Base-by-base conservation (phyloP, 2,888 invertebrate genomes). In the Sepiola atlantica region DNA sequence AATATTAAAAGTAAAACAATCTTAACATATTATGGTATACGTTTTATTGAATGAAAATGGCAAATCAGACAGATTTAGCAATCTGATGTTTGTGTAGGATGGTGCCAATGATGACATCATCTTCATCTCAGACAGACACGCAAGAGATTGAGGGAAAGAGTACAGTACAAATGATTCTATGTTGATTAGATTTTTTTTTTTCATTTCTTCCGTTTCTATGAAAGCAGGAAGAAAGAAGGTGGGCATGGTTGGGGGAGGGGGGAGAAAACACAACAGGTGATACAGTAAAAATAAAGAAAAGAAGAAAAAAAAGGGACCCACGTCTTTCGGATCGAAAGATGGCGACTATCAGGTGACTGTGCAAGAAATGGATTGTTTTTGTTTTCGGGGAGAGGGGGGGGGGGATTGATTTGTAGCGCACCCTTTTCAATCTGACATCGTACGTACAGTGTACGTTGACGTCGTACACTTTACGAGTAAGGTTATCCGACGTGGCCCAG, bases 71-170 rank as follows among this genome's bases (percentile, higher is more conserved):
- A 32, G 16, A 32, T 1, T 77, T 4, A 10, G 77, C n/a, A 77
- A 32, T 32, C 77, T 77, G 57, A 3, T 57, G 77, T 28, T 77
- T 45, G 45, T 45, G 45, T 45, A 45, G 45, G 77, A 77, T 77
- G 77, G n/a, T 77, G n/a, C 77, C 77, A 32, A 77, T 77, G 77
- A 77, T 77, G 77, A 77, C 77, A 77, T 77, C 77, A 77, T 77
- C 77, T 12, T 32, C 45, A 45, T 45, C 45, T 45, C 21, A 32
- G 77, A 77, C 77, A 77, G n/a, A 32, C 77, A 32, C 77, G 32
- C 21, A 28, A 1, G 10, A 20, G 21, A 61, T 10, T 2, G 10
- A 18, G 77, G 8, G 21, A 14, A 16, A 4, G 14, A 18, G n/a
- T n/a, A n/a, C n/a, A n/a, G 14, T 24, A 61, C 61, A 61, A 28